phyloP scores from a whole-genome alignment of 2,797 vertebrate species.

The Etheostoma nigrum region DNA sequence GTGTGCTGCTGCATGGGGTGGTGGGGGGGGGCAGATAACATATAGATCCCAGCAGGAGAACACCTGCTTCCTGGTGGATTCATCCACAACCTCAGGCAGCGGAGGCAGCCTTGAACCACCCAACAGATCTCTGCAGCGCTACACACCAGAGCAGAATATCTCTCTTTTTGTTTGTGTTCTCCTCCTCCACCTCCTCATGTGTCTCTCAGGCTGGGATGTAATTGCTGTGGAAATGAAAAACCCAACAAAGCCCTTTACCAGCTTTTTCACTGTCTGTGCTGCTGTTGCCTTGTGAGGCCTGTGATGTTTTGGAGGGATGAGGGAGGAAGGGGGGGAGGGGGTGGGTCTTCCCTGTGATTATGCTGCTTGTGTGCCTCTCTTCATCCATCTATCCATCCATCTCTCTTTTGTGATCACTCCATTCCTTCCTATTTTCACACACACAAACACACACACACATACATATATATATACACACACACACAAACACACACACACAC shows the following conservation, averaged over 20 bases:
- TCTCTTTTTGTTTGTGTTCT: conserved; percentile 41
- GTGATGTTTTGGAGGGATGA: conserved; percentile 39
- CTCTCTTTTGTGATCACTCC: conserved; percentile 38
- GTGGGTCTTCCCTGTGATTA: conserved; percentile 68
- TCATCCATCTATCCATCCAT: conserved; percentile 43
- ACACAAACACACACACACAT: conserved; percentile 22
- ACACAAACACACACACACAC: conserved; percentile 22
- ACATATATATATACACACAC: conserved; percentile 15
- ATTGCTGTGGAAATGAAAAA: conserved; percentile 70
- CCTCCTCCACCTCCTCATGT: conserved; percentile 34
- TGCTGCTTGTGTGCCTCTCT: conserved; percentile 50
- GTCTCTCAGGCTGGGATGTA: conserved; percentile 48
- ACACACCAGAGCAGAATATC: conserved; percentile 32
- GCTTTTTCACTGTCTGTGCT: conserved; percentile 34
- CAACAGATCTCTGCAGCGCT: conserved; percentile 24
- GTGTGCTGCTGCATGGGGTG: conserved; percentile 1
- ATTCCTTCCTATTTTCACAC: conserved; percentile 37
- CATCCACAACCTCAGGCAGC: conserved; percentile 41
- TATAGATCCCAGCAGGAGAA: conserved; percentile 11
- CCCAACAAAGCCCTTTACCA: conserved; percentile 65
- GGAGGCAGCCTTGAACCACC: conserved; percentile 54
- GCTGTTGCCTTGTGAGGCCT: conserved; percentile 34
- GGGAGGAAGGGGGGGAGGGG: conserved; percentile 26
- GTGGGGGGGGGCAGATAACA: conserved; percentile 29
- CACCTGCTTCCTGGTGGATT: conserved; percentile 36